phyloP scores from a whole-genome alignment of 2,113 vertebrate genomes.

The Gobio gobio region DNA sequence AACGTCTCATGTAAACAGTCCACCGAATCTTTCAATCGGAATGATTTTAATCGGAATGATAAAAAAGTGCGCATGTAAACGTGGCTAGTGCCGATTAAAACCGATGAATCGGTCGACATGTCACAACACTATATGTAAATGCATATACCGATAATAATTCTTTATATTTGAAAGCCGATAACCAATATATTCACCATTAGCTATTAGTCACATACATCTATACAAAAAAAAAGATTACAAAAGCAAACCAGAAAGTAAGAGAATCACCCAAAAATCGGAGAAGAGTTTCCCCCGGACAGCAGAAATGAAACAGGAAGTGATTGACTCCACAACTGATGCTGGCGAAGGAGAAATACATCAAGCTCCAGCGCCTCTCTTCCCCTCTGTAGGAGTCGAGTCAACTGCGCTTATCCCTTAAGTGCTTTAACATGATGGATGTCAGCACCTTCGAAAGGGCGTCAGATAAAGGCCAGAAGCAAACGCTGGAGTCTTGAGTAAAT shows the following conservation, averaged over 20 bases:
- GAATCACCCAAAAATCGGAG: neutral
- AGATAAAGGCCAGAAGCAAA: conserved; percentile 45
- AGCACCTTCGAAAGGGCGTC: conserved; percentile 43
- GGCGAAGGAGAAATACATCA: conserved; percentile 22
- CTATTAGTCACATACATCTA: neutral
- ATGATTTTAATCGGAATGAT: too few species aligned
- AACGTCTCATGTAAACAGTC: too few species aligned
- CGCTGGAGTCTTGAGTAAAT: conserved; percentile 47
- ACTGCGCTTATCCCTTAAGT: conserved; percentile 48
- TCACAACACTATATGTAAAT: too few species aligned
- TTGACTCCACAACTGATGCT: neutral
- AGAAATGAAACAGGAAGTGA: neutral
- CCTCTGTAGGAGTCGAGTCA: conserved; percentile 47
- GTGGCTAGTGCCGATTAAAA: too few species aligned
- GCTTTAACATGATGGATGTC: conserved; percentile 46
- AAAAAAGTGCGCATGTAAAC: too few species aligned
- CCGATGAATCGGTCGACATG: too few species aligned
- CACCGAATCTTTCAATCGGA: too few species aligned
- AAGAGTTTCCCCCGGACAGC: neutral
- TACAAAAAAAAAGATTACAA: neutral
- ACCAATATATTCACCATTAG: neutral
- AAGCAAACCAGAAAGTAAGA: neutral
- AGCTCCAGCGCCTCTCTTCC: conserved; percentile 35
- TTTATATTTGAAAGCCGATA: too few species aligned
- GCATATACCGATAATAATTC: too few species aligned